Conservation (phyloP, 2,113 vertebrate genomes). For the Guaruba guarouba region DNA sequence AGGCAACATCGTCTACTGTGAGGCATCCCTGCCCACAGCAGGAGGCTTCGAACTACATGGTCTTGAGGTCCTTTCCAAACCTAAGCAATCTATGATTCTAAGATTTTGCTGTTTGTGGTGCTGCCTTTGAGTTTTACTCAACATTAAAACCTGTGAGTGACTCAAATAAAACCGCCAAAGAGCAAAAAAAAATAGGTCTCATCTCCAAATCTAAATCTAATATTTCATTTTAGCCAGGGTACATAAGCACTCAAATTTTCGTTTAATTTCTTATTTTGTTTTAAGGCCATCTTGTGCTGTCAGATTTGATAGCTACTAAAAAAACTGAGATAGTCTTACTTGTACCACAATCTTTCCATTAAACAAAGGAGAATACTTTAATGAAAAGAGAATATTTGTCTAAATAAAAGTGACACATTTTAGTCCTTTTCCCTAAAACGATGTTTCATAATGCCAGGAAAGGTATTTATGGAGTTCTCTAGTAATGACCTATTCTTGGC, state of each 20-base stretch:
- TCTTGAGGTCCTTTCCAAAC: background rate
- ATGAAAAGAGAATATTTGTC: background rate
- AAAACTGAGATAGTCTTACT: background rate
- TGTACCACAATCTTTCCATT: background rate
- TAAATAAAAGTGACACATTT: background rate
- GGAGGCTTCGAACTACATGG: background rate
- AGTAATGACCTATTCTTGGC: background rate
- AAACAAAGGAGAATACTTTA: background rate
- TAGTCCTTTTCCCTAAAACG: background rate
- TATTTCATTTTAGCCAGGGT: background rate
- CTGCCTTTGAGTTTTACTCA: background rate
- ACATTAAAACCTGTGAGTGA: background rate
- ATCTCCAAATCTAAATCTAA: background rate
- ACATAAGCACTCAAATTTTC: background rate
- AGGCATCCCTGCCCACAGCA: background rate
- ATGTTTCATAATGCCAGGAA: background rate
- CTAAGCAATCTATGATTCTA: background rate
- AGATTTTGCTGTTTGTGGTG: background rate
- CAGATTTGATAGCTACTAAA: background rate
- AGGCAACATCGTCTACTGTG: background rate
- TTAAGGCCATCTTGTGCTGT: background rate
- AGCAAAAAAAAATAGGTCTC: background rate
- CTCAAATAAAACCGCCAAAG: background rate
- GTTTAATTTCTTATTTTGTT: background rate
- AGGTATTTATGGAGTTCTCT: background rate